A percentile compares a stretch with the other conserved stretches of the same genome.
These are phyloP conservation scores for mouse (Mus musculus) DNA, from an alignment of 2,113 vertebrate genomes.

Conservation along the genomic window GRCm39 chr6:138178501-138179000, in stretches of 20 bases:
- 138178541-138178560: neutral
- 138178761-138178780: neutral
- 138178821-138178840: neutral
- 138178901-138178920: constrained; percentile 14
- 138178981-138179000: neutral
- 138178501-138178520: neutral
- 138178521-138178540: neutral
- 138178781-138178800: neutral
- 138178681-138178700: neutral
- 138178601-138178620: neutral
- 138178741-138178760: neutral
- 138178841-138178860: neutral
- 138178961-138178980: neutral
- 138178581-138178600: neutral
- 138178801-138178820: neutral
- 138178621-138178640: neutral
- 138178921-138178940: neutral
- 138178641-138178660: neutral
- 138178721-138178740: neutral
- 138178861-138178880: neutral
- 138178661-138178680: neutral
- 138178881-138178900: neutral
- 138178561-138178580: neutral
- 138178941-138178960: neutral
- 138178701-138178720: neutral